Conservation (phyloP, 1,140 invertebrate genomes). For the Microplitis demolitor region DNA sequence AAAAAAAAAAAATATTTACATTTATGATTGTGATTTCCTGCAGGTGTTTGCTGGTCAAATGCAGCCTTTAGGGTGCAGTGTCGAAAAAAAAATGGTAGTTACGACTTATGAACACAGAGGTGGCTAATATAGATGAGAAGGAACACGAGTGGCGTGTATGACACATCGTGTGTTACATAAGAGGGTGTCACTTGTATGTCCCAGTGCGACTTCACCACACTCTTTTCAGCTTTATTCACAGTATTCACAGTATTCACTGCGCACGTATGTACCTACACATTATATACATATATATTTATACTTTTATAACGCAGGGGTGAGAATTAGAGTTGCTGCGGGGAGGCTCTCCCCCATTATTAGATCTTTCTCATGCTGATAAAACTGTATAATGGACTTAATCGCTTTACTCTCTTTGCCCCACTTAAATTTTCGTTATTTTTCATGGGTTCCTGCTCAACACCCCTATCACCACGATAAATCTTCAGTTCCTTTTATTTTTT, state of each 20-base stretch:
- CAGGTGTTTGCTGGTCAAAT: slow-evolving; percentile 48
- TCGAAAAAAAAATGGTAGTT: slow-evolving; percentile 23
- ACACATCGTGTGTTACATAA: slow-evolving; percentile 50
- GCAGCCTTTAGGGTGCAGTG: slow-evolving; percentile 5
- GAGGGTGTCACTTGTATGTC: slow-evolving; percentile 10
- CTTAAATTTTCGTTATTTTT: slow-evolving; percentile 61
- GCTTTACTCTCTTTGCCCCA: slow-evolving; percentile 47
- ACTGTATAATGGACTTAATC: slow-evolving; percentile 61
- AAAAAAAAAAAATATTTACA: slow-evolving; percentile 63
- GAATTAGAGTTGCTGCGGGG: slow-evolving; percentile 40
- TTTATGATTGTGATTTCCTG: slow-evolving; percentile 61
- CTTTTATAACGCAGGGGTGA: slow-evolving; percentile 30
- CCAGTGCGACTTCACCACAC: not conserved
- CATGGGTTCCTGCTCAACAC: slow-evolving; percentile 47
- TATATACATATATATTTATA: not conserved
- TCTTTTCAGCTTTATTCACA: not conserved
- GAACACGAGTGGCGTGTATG: slow-evolving; percentile 49
- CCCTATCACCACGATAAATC: slow-evolving; percentile 41
- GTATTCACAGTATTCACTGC: not conserved
- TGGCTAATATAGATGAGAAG: slow-evolving; percentile 23
- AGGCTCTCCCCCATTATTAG: slow-evolving; percentile 47
- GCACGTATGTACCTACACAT: not conserved
- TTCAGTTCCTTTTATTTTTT: slow-evolving; percentile 25
- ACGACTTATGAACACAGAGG: slow-evolving; percentile 1
- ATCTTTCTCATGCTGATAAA: slow-evolving; percentile 63